Base-by-base conservation (phyloP, 2,113 vertebrate species). In the Grammomys dolichurus region DNA sequence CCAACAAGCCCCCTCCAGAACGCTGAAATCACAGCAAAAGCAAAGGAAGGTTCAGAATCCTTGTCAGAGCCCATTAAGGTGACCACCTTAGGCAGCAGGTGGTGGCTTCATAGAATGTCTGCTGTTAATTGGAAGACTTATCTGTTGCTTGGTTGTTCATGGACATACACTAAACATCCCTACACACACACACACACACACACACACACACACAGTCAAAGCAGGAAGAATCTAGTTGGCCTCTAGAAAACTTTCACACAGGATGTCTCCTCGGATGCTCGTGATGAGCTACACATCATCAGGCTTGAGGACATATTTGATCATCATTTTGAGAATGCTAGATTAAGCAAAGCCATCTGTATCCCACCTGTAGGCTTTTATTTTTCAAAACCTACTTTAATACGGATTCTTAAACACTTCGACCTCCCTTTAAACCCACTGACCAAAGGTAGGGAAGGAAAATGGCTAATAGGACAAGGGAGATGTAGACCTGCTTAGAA, bases 11-110 rank as follows among this genome's bases (percentile, higher is more conserved):
- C 87, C 9, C 97, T 96, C 51, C 91, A 63, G 58, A 95, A 92
- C 90, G 67, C 5, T 92, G 58, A 92, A 98, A 96, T 92, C 89
- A 96, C 90, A 93, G 60, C 4, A 46, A n/a, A 82, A 89, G 80
- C 94, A 96, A 97, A 98, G 31, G 75, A 97, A 82, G 76, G 84
- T 72, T 98, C 93, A 75, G 43, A 67, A 95, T 95, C 98, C 96
- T 70, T 94, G 91, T 95, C 94, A 78, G 70, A 97, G 90, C 46
- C 88, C 96, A 85, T 97, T 97, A 97, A 75, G 8, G 80, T 70
- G 40, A 75, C 91, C 85, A 94, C 76, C 77, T 97, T 96, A 94
- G 76, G 87, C 1, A 86, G 82, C 73, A 87, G 56, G 65, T 84
- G 67, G 82, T 40, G 8, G 81, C 95, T 97, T 75, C 56, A 78